phyloP scores from a whole-genome alignment of 2,888 invertebrate species.

The Hedya salicella region DNA sequence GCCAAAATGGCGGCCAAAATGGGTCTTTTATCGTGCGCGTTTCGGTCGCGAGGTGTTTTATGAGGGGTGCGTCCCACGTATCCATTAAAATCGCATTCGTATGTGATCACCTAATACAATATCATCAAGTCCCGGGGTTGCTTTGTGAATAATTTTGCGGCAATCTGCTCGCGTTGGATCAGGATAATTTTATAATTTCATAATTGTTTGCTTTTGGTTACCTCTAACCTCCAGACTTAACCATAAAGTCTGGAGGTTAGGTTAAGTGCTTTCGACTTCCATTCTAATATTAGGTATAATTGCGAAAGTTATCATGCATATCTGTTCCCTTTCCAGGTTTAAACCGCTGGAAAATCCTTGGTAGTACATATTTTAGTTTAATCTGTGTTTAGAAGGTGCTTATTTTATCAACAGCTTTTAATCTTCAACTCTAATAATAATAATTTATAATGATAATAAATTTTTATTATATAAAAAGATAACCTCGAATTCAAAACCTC shows the following conservation, averaged over 20 bases:
- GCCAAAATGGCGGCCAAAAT: slow-evolving; percentile 55
- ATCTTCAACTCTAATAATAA: too few relatives aligned
- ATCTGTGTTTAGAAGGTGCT: too few relatives aligned
- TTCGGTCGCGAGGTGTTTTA: slow-evolving; percentile 57
- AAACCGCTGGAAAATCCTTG: too few relatives aligned
- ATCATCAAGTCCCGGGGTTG: slow-evolving; percentile 82
- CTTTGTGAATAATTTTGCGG: slow-evolving; percentile 84
- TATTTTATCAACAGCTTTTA: too few relatives aligned
- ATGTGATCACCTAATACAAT: slow-evolving; percentile 86
- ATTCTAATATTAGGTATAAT: too few relatives aligned
- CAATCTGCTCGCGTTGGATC: slow-evolving; percentile 82
- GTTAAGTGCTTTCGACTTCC: background rate
- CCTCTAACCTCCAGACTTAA: too few relatives aligned
- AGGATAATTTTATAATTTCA: slow-evolving; percentile 69
- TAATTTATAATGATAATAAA: too few relatives aligned
- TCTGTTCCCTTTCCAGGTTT: too few relatives aligned
- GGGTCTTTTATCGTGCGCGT: slow-evolving; percentile 54
- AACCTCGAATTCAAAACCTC: too few relatives aligned
- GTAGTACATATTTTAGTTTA: too few relatives aligned
- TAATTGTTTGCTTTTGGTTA: slow-evolving; percentile 60
- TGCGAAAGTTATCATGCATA: too few relatives aligned
- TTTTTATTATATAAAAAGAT: too few relatives aligned
- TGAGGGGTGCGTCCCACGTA: slow-evolving; percentile 62
- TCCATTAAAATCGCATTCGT: slow-evolving; percentile 85
- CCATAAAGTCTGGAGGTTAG: slow-evolving; percentile 31